Evolutionary conservation across 2,113 vertebrate species (phyloP).

Genomic region (Psephotus haematonotus): DNA sequence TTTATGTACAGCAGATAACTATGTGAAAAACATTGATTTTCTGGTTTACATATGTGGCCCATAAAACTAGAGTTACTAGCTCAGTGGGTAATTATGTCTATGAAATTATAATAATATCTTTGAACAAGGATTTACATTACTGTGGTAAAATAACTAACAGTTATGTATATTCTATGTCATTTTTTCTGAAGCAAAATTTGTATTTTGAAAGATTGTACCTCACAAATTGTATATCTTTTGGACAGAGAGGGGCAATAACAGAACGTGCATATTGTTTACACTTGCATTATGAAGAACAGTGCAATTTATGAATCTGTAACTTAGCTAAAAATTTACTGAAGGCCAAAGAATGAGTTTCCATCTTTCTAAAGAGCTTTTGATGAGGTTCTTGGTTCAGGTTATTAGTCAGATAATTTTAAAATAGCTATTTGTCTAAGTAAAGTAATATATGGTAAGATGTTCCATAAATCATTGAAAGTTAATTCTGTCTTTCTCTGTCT

Average conservation of each 20-base stretch:
- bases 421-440: not conserved
- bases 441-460: not conserved
- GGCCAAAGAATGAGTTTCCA: not conserved
- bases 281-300: not conserved
- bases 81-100: conserved; percentile 49
- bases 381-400: not conserved
- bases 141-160: conserved; percentile 38
- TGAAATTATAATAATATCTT: conserved; percentile 62
- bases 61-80: conserved; percentile 66
- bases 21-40: conserved; percentile 31
- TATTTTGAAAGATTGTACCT: conserved; percentile 39
- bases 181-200: conserved; percentile 22
- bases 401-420: not conserved
- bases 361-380: not conserved
- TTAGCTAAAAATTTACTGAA: not conserved
- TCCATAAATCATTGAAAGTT: not conserved
- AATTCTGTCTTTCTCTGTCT: not conserved
- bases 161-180: conserved; percentile 33
- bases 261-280: not conserved
- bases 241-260: not conserved
- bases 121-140: conserved; percentile 55
- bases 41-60: conserved; percentile 44
- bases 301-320: not conserved
- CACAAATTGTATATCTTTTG: conserved; percentile 42
- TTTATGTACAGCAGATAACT: conserved; percentile 42